Evolutionary conservation across 2,797 vertebrate species (phyloP), one percentile per base, ranked within the genome.

Genomic region (Gila robusta): DNA sequence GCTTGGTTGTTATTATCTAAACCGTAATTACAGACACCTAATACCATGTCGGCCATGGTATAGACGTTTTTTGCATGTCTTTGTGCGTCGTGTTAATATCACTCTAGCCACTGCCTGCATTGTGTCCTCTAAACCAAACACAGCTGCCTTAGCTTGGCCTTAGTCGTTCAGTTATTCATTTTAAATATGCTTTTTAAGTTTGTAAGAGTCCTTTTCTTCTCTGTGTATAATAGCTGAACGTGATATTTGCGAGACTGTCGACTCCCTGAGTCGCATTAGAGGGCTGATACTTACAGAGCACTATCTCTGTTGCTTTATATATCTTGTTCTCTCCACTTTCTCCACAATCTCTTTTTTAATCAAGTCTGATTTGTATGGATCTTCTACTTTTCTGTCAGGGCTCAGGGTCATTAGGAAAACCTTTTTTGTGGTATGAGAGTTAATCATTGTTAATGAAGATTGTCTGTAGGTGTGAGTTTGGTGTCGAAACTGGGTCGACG

Each of bases 351-450:
- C 19, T 32, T 23, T 37, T 77, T 59, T 59, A 9, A 54, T 59
- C 44, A 35, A n/a, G 9, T 39, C 41, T 80, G 39, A 80, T 85
- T 81, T 23, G 8, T 81, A 41, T 17, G 35, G 54, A 49, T 64
- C 44, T 41, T 86, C 79, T 81, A 77, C 87, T 87, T 80, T 71
- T 86, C 78, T 49, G 79, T 88, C 79, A 82, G 87, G 89, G 86
- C 88, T 90, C 89, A 90, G 89, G 89, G 89, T 88, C 80, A 84
- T 89, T 84, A 66, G 77, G 10, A 71, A 83, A 62, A 89, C 80
- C 80, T 70, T 87, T 89, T 73, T 72, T 87, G 86, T 87, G 86
- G 84, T 86, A 85, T 90, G 86, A 82, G 85, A 87, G 88, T 72
- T 71, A 81, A 79, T 79, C 70, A 59, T 76, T 66, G 77, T 54